Evolutionary conservation across 2,113 vertebrate species (phyloP).

Genomic region (Recurvirostra avosetta): DNA sequence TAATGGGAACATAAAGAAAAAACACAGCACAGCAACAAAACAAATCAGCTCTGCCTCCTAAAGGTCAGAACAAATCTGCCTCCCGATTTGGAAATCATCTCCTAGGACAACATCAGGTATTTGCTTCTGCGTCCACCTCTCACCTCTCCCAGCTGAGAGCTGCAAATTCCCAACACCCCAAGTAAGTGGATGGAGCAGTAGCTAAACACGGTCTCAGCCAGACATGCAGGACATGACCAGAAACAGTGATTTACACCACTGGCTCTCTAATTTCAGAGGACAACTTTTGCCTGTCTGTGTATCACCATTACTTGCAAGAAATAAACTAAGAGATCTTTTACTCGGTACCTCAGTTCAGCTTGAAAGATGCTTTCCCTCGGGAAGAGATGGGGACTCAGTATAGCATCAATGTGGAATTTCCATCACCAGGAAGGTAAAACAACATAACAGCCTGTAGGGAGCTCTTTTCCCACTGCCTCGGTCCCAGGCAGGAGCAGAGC

Average conservation of each 20-base stretch:
- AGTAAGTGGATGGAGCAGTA: not conserved
- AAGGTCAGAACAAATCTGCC: slow-evolving; percentile 1
- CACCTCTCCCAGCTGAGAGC: not conserved
- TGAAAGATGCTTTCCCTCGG: not conserved
- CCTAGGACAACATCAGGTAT: not conserved
- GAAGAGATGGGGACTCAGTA: not conserved
- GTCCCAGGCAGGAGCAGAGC: not conserved
- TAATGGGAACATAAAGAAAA: not conserved
- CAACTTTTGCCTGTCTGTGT: not conserved
- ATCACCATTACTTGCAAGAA: not conserved
- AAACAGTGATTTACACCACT: not conserved
- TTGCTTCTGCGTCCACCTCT: not conserved
- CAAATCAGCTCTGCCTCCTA: not conserved
- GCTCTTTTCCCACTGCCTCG: not conserved
- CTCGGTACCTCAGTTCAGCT: not conserved
- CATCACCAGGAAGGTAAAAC: not conserved
- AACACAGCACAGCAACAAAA: not conserved
- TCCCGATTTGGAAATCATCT: not conserved
- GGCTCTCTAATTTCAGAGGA: not conserved
- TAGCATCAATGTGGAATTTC: not conserved
- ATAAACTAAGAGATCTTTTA: not conserved
- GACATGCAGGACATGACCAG: not conserved
- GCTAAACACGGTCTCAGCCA: not conserved
- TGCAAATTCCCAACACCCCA: not conserved
- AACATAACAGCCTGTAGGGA: not conserved